phyloP scores from a whole-genome alignment of 2,888 invertebrate genomes.

The Latheticus oryzae region DNA sequence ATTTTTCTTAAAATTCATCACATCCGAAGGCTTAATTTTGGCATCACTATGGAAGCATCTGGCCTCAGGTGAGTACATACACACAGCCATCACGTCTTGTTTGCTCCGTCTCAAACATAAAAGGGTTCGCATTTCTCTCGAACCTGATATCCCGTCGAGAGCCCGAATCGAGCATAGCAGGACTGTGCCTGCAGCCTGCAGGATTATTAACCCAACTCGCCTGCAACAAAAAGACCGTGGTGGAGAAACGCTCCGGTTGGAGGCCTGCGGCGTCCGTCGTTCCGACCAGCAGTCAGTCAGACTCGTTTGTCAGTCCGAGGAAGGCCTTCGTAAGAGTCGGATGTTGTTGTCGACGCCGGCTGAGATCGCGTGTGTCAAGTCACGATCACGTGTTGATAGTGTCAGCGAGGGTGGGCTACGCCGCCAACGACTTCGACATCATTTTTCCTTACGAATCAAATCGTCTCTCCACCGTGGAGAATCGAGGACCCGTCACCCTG shows the following conservation, averaged over 20 bases:
- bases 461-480: conserved; percentile 57
- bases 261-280: conserved; percentile 53
- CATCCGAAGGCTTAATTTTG: too few relatives aligned
- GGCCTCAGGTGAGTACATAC: conserved; percentile 45
- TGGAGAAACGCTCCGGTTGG: conserved; percentile 56
- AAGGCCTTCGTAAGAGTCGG: conserved; percentile 42
- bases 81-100: conserved; percentile 50
- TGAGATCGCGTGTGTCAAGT: conserved; percentile 37
- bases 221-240: conserved; percentile 59
- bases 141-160: conserved; percentile 54
- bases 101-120: conserved; percentile 57
- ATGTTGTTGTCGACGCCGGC: conserved; percentile 39
- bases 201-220: conserved; percentile 61
- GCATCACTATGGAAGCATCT: too few relatives aligned
- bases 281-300: conserved; percentile 51
- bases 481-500: conserved; percentile 61
- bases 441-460: conserved; percentile 59
- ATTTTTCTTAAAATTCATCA: too few relatives aligned
- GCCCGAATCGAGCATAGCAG: conserved; percentile 53
- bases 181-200: conserved; percentile 57
- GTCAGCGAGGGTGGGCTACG: conserved; percentile 21
- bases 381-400: conserved; percentile 35
- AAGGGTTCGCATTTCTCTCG: conserved; percentile 60
- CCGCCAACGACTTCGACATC: conserved; percentile 52
- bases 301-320: conserved; percentile 49